These are phyloP conservation scores for Enteromius anoplus DNA, from an alignment of 2,797 vertebrate genomes.

Conservation along the genomic window DNA sequence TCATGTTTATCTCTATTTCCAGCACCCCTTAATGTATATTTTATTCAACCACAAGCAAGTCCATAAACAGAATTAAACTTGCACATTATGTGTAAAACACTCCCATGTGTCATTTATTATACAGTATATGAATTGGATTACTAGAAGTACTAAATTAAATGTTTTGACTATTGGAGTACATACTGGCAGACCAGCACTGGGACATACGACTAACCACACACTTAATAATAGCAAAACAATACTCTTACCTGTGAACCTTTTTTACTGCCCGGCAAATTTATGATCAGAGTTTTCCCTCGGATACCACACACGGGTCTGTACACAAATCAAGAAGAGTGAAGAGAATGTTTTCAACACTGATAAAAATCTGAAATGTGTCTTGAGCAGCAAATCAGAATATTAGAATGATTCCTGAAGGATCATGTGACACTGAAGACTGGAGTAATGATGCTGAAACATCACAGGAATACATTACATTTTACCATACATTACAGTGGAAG, in stretches of 20 bases:
- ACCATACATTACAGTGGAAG: background rate
- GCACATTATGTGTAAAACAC: background rate
- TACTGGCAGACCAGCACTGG: background rate
- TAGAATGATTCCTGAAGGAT: background rate
- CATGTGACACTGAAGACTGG: background rate
- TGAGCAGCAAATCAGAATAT: background rate
- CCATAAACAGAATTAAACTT: slow-evolving; percentile 4
- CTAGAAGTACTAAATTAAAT: background rate
- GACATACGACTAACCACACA: background rate
- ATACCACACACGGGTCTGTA: slow-evolving; percentile 96
- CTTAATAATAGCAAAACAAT: background rate
- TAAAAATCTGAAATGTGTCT: background rate
- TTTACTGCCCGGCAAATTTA: slow-evolving; percentile 98
- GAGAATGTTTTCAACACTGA: background rate
- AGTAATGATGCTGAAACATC: background rate
- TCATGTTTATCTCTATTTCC: slow-evolving; percentile 75
- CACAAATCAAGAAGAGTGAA: slow-evolving; percentile 43
- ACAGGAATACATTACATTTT: background rate
- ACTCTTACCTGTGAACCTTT: slow-evolving; percentile 96
- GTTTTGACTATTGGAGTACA: slow-evolving; percentile 1
- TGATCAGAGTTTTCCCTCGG: slow-evolving; percentile 97
- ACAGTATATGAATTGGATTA: background rate
- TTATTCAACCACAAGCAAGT: slow-evolving; percentile 65
- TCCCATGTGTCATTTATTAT: slow-evolving; percentile 2
- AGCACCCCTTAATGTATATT: slow-evolving; percentile 65